Conservation (phyloP, 1,140 invertebrate species). For the Microvelia longipes region DNA sequence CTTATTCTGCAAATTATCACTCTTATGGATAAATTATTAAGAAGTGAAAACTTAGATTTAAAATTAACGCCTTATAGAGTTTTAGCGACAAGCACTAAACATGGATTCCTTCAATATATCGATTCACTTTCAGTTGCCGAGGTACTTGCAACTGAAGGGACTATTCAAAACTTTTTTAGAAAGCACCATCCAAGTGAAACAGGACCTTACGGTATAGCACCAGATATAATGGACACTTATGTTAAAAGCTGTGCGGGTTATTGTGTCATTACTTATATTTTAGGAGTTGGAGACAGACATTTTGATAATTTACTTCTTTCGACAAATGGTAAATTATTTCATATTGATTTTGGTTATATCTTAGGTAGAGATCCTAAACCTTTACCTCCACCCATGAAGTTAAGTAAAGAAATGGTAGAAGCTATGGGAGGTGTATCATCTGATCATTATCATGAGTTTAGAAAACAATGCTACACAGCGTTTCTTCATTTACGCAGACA, state of each 20-base stretch:
- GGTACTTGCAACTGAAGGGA: conserved; percentile 70
- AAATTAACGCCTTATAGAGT: conserved; percentile 89
- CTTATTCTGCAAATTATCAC: conserved; percentile 94
- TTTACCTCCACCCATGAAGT: conserved; percentile 94
- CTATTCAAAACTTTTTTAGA: conserved; percentile 78
- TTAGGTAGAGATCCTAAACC: conserved; percentile 95
- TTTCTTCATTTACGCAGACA: conserved; percentile 90
- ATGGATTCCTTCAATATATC: conserved; percentile 95
- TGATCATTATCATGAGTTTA: conserved; percentile 87
- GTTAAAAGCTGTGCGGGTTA: conserved; percentile 96
- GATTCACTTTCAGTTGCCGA: conserved; percentile 86
- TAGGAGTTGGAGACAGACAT: conserved; percentile 96
- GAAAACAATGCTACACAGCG: conserved; percentile 88
- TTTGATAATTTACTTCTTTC: conserved; percentile 92
- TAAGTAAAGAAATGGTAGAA: conserved; percentile 98
- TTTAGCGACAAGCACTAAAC: conserved; percentile 83
- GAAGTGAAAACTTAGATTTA: conserved; percentile 85
- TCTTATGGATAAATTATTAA: conserved; percentile 89
- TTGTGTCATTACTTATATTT: conserved; percentile 93
- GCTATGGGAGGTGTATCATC: conserved; percentile 91
- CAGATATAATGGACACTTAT: conserved; percentile 96
- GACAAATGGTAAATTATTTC: conserved; percentile 80
- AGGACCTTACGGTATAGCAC: conserved; percentile 74
- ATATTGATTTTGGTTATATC: conserved; percentile 99
- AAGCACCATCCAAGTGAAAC: conserved; percentile 76